Base-by-base conservation (phyloP, 2,888 invertebrate species). In the Microctonus brassicae region DNA sequence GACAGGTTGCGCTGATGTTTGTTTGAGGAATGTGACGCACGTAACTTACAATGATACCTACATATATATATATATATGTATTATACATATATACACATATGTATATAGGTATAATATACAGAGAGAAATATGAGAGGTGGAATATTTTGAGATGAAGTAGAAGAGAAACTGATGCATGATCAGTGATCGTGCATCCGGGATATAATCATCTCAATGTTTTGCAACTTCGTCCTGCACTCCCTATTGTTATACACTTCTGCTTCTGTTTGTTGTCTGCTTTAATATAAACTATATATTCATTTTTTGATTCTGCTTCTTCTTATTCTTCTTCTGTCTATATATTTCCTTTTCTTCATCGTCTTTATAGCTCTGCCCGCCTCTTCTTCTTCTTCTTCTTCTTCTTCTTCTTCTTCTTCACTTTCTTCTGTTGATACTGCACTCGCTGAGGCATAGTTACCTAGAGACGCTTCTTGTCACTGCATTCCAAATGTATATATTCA, bases 1-100 rank as follows among this genome's bases (percentile, higher is more conserved):
- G 71, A 71, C 71, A 71, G 71, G 71, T 71, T 71, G n/a, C n/a
- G 61, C 71, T 61, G 66, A 66, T 60, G 53, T 67, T 71, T 53
- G 47, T 47, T 47, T 4, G 17, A 71, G 66, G 71, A 71, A 71
- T 71, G 71, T 71, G 39, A 66, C 66, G 66, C 61, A 52, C 47
- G 62, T 67, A 71, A 70, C 70, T 65, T 60, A 53, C 52, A 2
- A 53, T 7, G 2, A 47, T 61, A 39, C 7, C 3, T 29, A 29
- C 7, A 29, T 29, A 29, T 29, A 29, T 29, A 10, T 55, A 26
- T 55, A 55, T 55, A 22, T 24, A 60, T 33, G 34, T 20, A 60
- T 34, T 29, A 29, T 29, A 29, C 7, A 29, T 29, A 29, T 29
- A 29, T 29, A 29, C 3, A 29, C 29, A 7, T 29, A 29, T 29